Conservation (phyloP, 1,140 invertebrate species). For the Chlorops oryzae region DNA sequence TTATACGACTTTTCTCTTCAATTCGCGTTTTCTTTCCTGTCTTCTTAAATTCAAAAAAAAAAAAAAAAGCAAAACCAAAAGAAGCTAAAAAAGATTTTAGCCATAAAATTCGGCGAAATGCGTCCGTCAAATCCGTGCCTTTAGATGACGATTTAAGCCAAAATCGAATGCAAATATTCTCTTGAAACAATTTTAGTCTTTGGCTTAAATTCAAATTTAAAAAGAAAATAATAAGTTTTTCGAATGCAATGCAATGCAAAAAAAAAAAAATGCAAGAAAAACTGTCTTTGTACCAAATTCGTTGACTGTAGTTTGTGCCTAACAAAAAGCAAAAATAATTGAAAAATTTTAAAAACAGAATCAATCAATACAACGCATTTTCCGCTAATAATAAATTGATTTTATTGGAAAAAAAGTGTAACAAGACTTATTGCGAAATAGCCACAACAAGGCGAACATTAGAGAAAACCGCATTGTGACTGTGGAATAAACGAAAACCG, state of each 20-base stretch:
- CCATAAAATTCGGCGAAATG: slow-evolving; percentile 42
- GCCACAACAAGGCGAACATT: too few relatives aligned
- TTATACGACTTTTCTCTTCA: too few relatives aligned
- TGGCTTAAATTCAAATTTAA: slow-evolving; percentile 27
- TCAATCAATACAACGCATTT: too few relatives aligned
- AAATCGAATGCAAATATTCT: slow-evolving; percentile 9
- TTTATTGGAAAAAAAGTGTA: too few relatives aligned
- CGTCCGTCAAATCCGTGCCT: slow-evolving; percentile 48
- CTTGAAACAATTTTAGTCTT: slow-evolving; percentile 14
- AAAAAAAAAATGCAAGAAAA: slow-evolving; percentile 14
- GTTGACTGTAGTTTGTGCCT: slow-evolving; percentile 48
- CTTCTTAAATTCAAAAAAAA: neutral
- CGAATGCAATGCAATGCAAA: neutral
- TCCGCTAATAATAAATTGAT: too few relatives aligned
- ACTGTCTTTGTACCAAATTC: slow-evolving; percentile 48
- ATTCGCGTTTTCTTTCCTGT: neutral
- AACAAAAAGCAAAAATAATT: too few relatives aligned
- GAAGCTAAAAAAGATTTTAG: neutral
- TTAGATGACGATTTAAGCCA: slow-evolving; percentile 48
- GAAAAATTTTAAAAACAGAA: too few relatives aligned
- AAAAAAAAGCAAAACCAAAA: neutral
- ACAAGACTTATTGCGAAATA: too few relatives aligned
- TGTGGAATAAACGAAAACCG: too few relatives aligned
- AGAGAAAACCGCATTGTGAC: too few relatives aligned
- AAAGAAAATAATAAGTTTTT: slow-evolving; percentile 11